These are phyloP conservation scores for Botia kubotai DNA, from an alignment of 2,797 vertebrate genomes.

Conservation along the genomic window DNA sequence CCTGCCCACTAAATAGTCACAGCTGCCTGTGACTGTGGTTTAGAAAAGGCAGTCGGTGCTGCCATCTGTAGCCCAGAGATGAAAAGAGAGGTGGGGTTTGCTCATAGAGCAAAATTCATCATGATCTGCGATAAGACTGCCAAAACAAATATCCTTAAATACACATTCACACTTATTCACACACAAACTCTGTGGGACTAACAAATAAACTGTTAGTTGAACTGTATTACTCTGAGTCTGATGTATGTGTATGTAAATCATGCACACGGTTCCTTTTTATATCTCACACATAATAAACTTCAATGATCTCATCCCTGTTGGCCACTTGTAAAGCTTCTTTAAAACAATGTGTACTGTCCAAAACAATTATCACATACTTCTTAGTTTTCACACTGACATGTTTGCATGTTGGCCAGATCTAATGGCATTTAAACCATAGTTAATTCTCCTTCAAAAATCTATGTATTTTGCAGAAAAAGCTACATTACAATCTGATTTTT, in stretches of 20 bases:
- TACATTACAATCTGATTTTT: slow-evolving; percentile 18
- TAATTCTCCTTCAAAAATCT: neutral
- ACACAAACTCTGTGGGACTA: neutral
- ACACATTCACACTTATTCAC: neutral
- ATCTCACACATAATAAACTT: neutral
- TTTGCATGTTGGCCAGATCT: neutral
- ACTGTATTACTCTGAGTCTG: neutral
- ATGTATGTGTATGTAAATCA: neutral
- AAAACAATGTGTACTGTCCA: neutral
- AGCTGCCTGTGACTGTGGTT: slow-evolving; percentile 72
- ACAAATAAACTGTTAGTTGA: neutral
- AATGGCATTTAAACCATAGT: neutral
- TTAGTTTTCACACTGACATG: neutral
- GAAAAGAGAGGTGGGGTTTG: slow-evolving; percentile 26
- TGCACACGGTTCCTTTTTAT: neutral
- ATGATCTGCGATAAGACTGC: neutral
- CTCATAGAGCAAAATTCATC: neutral
- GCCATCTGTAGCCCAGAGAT: slow-evolving; percentile 27
- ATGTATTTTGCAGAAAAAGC: neutral
- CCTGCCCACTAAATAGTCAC: slow-evolving; percentile 71
- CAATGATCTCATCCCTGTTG: neutral
- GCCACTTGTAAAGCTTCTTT: neutral
- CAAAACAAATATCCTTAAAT: slow-evolving; percentile 38
- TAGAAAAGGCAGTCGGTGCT: slow-evolving; percentile 45
- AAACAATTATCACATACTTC: neutral